Base-by-base conservation (phyloP, 1,140 invertebrate genomes). In the Aricia agestis region DNA sequence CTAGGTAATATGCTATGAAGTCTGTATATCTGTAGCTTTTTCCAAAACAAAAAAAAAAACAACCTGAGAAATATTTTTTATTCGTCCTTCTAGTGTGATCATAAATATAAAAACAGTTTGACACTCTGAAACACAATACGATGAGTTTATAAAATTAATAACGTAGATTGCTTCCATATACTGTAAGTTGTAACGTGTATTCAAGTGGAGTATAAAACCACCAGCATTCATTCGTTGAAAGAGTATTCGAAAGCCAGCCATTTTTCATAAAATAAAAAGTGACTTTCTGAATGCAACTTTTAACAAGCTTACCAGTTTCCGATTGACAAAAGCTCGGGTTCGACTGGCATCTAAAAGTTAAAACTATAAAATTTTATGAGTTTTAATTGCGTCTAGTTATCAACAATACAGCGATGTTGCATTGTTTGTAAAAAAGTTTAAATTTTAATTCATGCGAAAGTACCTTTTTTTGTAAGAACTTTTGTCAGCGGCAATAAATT, bases 191-290 rank as follows among this genome's bases (percentile, higher is more conserved):
- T 17, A 63, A 36, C 36, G 36, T 6, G 59, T 61, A 61, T 63
- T 63, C 59, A 17, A 18, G 59, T 25, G 59, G 19, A 19, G 9
- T 10, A 19, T 63, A 63, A 63, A 63, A 63, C 59, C 59, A 25
- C 59, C 59, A 63, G 59, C 19, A 18, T 63, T 63, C 18, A 63
- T 63, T 63, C 59, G 17, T 63, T 19, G 59, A 63, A 63, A 63
- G 59, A 19, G 59, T 63, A 63, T 63, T 63, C 19, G 59, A 63
- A 63, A 63, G 18, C 18, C 59, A 63, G 18, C 17, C 59, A 63
- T 63, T 63, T 63, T 63, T 63, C 59, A 63, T 63, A 25, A 63
- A 63, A 63, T 25, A 63, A 63, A 52, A 63, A 63, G 59, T 63
- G 19, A 63, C 59, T 19, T 25, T 11, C 11, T 63, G 59, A 63